Conservation (phyloP, 2,888 invertebrate species). For the Ectemnius continuus region DNA sequence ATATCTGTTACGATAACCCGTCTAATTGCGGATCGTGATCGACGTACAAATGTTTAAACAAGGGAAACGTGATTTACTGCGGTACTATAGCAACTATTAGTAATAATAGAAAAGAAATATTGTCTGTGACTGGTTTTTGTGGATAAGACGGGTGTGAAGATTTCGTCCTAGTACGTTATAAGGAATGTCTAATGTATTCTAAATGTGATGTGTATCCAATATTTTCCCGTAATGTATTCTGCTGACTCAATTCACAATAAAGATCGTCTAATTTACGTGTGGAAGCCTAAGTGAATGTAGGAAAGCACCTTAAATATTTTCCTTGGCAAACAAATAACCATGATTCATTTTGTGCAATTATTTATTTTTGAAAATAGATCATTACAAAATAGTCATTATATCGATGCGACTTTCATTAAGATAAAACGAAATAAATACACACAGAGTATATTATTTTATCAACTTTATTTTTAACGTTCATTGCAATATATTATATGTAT, state of each 20-base stretch:
- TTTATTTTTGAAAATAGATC: no score
- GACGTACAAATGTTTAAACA: slow-evolving; percentile 41
- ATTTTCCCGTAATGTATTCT: slow-evolving; percentile 69
- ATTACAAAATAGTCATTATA: no score
- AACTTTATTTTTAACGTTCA: neutral
- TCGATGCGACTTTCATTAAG: no score
- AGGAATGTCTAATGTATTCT: slow-evolving; percentile 59
- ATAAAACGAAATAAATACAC: no score
- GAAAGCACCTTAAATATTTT: no score
- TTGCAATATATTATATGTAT: slow-evolving; percentile 4
- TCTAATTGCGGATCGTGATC: slow-evolving; percentile 12
- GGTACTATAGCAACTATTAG: slow-evolving; percentile 19
- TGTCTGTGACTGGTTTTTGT: slow-evolving; percentile 32
- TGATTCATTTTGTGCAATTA: no score
- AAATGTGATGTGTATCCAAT: slow-evolving; percentile 67
- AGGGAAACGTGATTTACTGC: slow-evolving; percentile 23
- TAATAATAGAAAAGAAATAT: slow-evolving; percentile 25
- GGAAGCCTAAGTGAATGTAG: neutral
- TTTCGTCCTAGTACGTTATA: slow-evolving; percentile 39
- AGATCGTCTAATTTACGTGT: slow-evolving; percentile 56
- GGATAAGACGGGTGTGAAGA: slow-evolving; percentile 29
- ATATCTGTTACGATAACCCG: slow-evolving; percentile 4
- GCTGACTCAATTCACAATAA: slow-evolving; percentile 58
- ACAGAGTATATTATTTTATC: neutral
- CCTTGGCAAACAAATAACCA: no score